Evolutionary conservation across 2,797 vertebrate species (phyloP).

Genomic region (Hybognathus amarus): DNA sequence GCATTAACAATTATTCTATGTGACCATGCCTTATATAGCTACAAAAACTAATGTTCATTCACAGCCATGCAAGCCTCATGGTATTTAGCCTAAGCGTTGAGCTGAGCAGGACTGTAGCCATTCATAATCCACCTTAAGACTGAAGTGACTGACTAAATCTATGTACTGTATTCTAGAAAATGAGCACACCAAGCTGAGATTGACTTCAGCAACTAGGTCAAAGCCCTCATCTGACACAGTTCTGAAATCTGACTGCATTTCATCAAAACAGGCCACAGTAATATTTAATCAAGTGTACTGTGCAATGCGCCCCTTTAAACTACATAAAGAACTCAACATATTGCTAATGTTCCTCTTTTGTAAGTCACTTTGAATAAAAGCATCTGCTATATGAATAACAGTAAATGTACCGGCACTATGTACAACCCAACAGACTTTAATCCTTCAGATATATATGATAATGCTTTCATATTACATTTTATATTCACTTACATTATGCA

Average conservation of each 20-base stretch:
- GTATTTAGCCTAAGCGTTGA: neutral
- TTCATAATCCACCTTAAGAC: neutral
- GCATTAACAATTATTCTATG: neutral
- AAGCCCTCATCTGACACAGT: slow-evolving; percentile 34
- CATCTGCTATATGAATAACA: too few relatives aligned
- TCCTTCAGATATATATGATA: too few relatives aligned
- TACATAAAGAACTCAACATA: neutral
- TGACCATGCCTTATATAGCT: neutral
- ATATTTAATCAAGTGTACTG: slow-evolving; percentile 20
- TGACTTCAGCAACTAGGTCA: slow-evolving; percentile 50
- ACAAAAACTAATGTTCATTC: neutral
- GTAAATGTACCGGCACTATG: too few relatives aligned
- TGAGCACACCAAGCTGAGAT: slow-evolving; percentile 12
- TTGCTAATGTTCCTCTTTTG: too few relatives aligned
- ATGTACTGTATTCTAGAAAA: slow-evolving; percentile 11
- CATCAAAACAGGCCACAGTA: slow-evolving; percentile 38
- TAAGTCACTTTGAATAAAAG: too few relatives aligned
- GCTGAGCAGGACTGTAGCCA: neutral
- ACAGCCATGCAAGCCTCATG: slow-evolving; percentile 1
- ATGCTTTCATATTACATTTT: too few relatives aligned
- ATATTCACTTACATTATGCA: too few relatives aligned
- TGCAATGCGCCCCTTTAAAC: neutral
- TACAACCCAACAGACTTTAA: neutral
- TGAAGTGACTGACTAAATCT: neutral
- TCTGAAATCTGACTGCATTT: slow-evolving; percentile 31